Evolutionary conservation across 2,797 vertebrate species (phyloP).

Genomic region (Podarcis lilfordi): DNA sequence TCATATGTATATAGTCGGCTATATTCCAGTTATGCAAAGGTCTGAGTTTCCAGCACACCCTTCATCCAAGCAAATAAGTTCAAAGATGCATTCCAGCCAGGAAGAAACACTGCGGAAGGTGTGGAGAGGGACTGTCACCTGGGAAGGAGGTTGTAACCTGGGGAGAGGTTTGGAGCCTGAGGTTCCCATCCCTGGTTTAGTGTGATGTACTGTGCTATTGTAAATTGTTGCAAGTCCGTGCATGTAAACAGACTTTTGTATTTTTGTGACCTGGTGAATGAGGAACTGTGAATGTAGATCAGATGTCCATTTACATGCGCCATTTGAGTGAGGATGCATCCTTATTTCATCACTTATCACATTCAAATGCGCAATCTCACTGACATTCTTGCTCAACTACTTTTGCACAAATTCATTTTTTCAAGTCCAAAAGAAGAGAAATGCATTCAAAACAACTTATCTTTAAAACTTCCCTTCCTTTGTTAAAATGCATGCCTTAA

Average conservation of each 20-base stretch:
- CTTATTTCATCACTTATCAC: not conserved
- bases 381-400: not conserved
- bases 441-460: not conserved
- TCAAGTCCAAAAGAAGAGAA: not conserved
- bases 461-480: not conserved
- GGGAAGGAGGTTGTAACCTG: no score
- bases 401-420: not conserved
- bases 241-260: not conserved
- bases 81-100: no score
- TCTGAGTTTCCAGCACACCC: no score
- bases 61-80: not conserved
- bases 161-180: no score
- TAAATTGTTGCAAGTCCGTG: not conserved
- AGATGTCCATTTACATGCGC: not conserved
- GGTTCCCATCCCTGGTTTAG: no score
- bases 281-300: not conserved
- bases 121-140: no score
- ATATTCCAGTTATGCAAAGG: no score
- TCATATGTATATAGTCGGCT: no score
- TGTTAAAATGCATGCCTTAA: not conserved
- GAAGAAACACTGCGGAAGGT: no score
- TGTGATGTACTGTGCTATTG: no score
- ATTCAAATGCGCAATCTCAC: not conserved
- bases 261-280: not conserved
- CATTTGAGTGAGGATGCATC: not conserved